Percentiles rank a stretch among this genome's conserved stretches.
phyloP scores from a whole-genome alignment of 2,797 vertebrate species.

The Manis pentadactyla region DNA sequence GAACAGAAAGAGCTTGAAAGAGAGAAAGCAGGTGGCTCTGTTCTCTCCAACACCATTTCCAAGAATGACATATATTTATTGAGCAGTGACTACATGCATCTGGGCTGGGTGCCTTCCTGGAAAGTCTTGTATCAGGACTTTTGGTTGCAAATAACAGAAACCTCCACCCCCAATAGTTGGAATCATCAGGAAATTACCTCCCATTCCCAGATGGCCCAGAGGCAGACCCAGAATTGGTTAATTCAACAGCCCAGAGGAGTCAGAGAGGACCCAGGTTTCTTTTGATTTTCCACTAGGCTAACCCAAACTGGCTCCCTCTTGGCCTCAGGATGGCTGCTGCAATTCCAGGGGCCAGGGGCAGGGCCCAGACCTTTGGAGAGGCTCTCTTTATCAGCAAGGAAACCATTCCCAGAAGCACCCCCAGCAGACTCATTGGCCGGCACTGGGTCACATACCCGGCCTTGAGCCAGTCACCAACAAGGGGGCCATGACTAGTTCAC shows the following conservation, averaged over 20 bases:
- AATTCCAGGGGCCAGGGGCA: no score
- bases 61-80: fast-evolving
- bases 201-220: background rate
- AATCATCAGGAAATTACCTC: background rate
- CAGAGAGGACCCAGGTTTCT: background rate
- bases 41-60: background rate
- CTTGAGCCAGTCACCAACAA: background rate
- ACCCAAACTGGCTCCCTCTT: fast-evolving
- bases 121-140: background rate
- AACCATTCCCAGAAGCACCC: background rate
- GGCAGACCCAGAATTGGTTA: background rate
- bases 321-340: background rate
- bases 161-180: no score
- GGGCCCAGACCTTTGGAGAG: background rate
- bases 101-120: fast-evolving
- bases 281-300: fast-evolving
- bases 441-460: background rate
- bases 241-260: background rate
- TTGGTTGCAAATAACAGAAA: background rate
- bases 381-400: background rate
- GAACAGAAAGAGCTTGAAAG: background rate
- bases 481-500: no score
- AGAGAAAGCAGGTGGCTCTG: background rate
- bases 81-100: background rate
- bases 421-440: background rate